Evolutionary conservation across 35 echinoderm and acorn worm genomes (phyloP), one percentile per base, ranked within the genome.

Genomic region (Stichopus chloronotus): DNA sequence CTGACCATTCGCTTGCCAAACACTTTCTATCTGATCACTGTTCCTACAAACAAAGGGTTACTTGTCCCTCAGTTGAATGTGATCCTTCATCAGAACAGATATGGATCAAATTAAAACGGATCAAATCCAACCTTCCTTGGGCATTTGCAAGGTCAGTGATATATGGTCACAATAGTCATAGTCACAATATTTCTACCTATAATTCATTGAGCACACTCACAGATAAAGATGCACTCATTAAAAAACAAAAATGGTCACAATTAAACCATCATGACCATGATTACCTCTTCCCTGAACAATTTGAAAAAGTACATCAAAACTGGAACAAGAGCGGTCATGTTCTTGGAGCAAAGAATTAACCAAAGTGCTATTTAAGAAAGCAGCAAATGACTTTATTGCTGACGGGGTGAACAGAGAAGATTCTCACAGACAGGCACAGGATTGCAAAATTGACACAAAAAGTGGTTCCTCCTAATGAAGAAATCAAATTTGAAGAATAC

Each of bases 201-300:
- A 74, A 74, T 74, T 74, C 9, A 74, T 74, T 74, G 69, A 74
- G 69, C 69, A 10, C 69, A 74, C 69, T 74, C 69, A 74, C 23
- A 3, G 8, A 74, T 4, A 74, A 74, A 74, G 14, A 74, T 74
- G 69, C 69, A 74, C 69, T 22, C 16, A 4, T 74, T 74, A 74
- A 74, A 74, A 10, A n/a, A n/a, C n/a, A 3, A 74, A 74, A 22
- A 74, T 10, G 23, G 69, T 74, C 69, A 74, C 69, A 74, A 74
- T 74, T 74, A 74, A 74, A 74, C 69, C 8, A 3, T 74, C 8
- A 3, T 22, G 69, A 74, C 4, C 8, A 74, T 74, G 9, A 22
- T 74, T 74, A 74, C 4, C 69, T 74, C 8, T 74, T 74, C 17
- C 63, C 69, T 74, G 69, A 74, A 68, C 63, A 68, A 17, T 74